Percentiles rank a stretch among this genome's conserved stretches.
These are phyloP conservation scores for Kryptopterus vitreolus DNA, from an alignment of 2,797 vertebrate genomes.

Conservation along the genomic window DNA sequence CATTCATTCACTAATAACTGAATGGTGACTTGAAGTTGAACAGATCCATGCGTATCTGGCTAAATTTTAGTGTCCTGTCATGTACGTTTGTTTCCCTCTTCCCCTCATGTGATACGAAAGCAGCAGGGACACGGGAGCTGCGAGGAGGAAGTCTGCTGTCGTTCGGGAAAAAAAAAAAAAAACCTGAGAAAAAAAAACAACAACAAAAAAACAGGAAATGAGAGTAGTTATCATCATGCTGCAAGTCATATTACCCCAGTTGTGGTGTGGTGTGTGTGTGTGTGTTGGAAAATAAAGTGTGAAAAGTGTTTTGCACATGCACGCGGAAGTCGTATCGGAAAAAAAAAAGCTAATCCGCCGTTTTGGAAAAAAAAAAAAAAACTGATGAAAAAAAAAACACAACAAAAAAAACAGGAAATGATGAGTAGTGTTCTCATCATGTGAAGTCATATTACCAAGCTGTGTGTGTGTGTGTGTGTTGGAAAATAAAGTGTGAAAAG, in stretches of 20 bases:
- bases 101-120: constrained; percentile 35
- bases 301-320: constrained; percentile 12
- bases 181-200: constrained; percentile 38
- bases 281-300: neutral
- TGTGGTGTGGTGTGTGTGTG: constrained; percentile 19
- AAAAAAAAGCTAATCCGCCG: no score
- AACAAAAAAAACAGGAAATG: constrained; percentile 59
- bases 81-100: constrained; percentile 27
- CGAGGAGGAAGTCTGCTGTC: constrained; percentile 40
- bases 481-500: neutral
- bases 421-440: constrained; percentile 49
- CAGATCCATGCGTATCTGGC: constrained; percentile 15
- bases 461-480: constrained; percentile 2
- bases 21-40: neutral
- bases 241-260: constrained; percentile 40
- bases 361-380: constrained; percentile 1
- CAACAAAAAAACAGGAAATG: constrained; percentile 54
- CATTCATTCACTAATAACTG: neutral
- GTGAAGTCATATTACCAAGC: constrained; percentile 37
- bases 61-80: constrained; percentile 13
- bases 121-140: constrained; percentile 29
- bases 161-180: constrained; percentile 1
- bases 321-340: no score
- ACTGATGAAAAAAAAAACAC: neutral
- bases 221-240: constrained; percentile 48